A percentile compares a stretch with the other conserved stretches of the same genome.
phyloP scores from a whole-genome alignment of 1,140 invertebrate genomes.

The Lucilia sericata region DNA sequence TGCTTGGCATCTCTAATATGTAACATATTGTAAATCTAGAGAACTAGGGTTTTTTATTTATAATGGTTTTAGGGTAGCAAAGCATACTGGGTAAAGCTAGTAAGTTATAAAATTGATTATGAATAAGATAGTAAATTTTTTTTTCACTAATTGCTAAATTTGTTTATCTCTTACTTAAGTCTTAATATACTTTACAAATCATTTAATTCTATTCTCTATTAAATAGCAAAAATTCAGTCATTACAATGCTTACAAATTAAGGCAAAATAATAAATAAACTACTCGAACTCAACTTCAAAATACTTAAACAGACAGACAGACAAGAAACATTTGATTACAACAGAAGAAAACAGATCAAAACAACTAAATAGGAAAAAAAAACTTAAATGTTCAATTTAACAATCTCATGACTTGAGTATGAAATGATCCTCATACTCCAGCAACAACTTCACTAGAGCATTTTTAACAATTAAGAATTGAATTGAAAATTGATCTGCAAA shows the following conservation, averaged over 20 bases:
- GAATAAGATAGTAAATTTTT: no score
- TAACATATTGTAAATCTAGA: no score
- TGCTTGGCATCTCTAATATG: no score
- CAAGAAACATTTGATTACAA: not conserved
- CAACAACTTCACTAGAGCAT: not conserved
- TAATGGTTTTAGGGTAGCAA: no score
- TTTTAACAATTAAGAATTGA: constrained; percentile 17
- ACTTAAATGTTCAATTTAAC: constrained; percentile 30
- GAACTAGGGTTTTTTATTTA: no score
- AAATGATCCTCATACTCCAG: no score
- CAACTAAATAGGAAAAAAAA: not conserved
- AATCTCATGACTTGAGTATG: not conserved
- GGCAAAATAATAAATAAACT: not conserved
- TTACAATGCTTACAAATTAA: constrained; percentile 1
- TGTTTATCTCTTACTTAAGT: no score
- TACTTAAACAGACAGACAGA: not conserved
- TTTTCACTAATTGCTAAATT: no score
- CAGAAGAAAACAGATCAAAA: constrained; percentile 16
- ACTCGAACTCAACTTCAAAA: not conserved
- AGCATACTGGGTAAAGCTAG: no score
- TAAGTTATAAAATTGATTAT: no score
- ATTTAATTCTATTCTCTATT: not conserved
- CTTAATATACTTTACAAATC: not conserved
- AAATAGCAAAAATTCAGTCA: not conserved
- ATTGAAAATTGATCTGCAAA: constrained; percentile 36